phyloP scores from a whole-genome alignment of 2,888 invertebrate species.

The Dilophus febrilis region DNA sequence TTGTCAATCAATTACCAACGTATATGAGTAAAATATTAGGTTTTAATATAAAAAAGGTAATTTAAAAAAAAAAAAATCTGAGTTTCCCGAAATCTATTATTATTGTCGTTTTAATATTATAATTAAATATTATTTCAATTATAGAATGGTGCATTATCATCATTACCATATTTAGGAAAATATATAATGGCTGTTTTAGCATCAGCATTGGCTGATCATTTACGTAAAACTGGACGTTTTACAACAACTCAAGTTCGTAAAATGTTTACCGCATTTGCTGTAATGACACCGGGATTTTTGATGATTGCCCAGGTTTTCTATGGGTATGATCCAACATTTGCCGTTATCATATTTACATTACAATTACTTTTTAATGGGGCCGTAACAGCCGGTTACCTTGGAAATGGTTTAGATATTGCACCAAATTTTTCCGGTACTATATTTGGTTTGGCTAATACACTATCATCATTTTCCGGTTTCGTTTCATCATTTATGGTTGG shows the following conservation, averaged over 20 bases:
- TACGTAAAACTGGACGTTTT: constrained; percentile 46
- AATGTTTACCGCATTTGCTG: constrained; percentile 45
- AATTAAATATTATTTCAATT: constrained; percentile 12
- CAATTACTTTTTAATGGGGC: constrained; percentile 72
- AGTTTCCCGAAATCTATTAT: not conserved
- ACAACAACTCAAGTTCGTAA: constrained; percentile 60
- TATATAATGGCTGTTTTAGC: constrained; percentile 61
- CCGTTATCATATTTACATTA: constrained; percentile 60
- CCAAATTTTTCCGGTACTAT: constrained; percentile 79
- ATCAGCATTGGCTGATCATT: constrained; percentile 54
- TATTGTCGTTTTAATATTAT: not conserved
- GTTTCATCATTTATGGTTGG: constrained; percentile 69
- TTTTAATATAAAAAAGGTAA: constrained; percentile 59
- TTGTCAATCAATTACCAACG: constrained; percentile 72
- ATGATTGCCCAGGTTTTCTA: constrained; percentile 58
- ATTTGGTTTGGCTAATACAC: constrained; percentile 74
- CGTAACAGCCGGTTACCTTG: constrained; percentile 70
- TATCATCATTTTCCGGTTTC: constrained; percentile 69
- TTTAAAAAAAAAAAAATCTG: too few species aligned
- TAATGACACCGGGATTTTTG: constrained; percentile 45
- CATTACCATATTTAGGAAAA: constrained; percentile 74
- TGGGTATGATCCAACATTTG: constrained; percentile 50
- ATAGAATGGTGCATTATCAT: constrained; percentile 68
- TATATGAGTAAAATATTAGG: constrained; percentile 67
- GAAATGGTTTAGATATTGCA: constrained; percentile 74